Conservation (phyloP, 2,113 vertebrate genomes). For the Gulo gulo region DNA sequence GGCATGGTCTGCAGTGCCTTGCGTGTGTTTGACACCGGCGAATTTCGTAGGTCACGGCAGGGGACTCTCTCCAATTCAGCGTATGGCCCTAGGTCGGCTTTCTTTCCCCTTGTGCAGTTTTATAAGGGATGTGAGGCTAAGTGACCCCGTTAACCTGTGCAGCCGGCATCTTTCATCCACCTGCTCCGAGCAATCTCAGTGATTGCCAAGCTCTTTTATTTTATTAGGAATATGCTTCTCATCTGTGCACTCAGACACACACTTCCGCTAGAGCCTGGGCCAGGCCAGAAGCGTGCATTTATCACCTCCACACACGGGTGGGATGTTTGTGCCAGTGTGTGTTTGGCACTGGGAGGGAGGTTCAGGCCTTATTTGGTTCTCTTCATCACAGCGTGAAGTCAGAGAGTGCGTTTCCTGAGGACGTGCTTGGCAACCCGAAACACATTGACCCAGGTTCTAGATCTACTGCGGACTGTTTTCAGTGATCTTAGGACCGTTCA, state of each 20-base stretch:
- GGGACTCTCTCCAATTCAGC: background rate
- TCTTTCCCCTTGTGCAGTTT: background rate
- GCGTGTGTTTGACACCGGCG: accelerated
- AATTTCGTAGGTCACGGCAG: background rate
- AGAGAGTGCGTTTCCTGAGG: background rate
- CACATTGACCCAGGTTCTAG: background rate
- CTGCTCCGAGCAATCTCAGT: background rate
- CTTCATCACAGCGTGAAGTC: background rate
- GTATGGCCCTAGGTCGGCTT: background rate
- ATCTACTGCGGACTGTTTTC: background rate
- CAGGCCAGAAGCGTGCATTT: background rate
- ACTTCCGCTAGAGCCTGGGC: background rate
- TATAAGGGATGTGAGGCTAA: background rate
- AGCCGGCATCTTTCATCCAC: background rate
- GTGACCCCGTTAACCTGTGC: background rate
- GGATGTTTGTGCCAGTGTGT: background rate
- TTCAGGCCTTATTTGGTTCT: background rate
- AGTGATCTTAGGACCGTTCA: background rate
- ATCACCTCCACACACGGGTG: background rate
- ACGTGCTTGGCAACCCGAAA: background rate
- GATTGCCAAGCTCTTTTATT: background rate
- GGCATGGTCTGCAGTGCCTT: background rate
- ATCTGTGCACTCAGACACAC: background rate
- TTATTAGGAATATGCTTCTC: background rate
- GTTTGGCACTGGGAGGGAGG: background rate